These are phyloP conservation scores for Trichoplusia ni DNA, from an alignment of 1,140 invertebrate genomes.

Conservation along the genomic window DNA sequence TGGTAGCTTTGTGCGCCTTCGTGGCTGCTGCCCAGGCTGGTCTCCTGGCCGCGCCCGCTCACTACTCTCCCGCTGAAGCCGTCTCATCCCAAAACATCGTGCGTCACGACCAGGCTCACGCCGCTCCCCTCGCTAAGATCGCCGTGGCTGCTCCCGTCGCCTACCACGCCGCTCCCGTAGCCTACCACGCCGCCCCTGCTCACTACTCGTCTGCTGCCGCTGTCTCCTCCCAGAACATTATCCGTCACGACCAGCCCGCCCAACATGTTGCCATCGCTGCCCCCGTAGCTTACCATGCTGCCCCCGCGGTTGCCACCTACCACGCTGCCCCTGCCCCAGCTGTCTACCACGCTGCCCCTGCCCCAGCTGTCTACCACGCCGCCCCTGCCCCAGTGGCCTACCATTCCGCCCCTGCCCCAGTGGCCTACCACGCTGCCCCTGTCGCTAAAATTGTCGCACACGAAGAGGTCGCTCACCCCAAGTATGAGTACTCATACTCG, in stretches of 20 bases:
- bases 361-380: slow-evolving; percentile 52
- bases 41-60: slow-evolving; percentile 48
- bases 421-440: slow-evolving; percentile 16
- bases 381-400: slow-evolving; percentile 65
- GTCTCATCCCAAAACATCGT: slow-evolving; percentile 67
- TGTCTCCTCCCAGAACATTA: slow-evolving; percentile 57
- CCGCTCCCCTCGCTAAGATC: slow-evolving; percentile 37
- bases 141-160: slow-evolving; percentile 41
- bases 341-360: slow-evolving; percentile 35
- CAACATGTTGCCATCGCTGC: slow-evolving; percentile 64
- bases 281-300: slow-evolving; percentile 52
- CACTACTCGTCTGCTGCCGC: slow-evolving; percentile 42
- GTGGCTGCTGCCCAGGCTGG: slow-evolving; percentile 57
- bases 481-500: slow-evolving; percentile 81
- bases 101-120: slow-evolving; percentile 48
- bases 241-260: slow-evolving; percentile 46
- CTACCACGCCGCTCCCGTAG: slow-evolving; percentile 37
- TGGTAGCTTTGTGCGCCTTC: slow-evolving; percentile 55
- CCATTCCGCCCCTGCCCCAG: slow-evolving; percentile 76
- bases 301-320: too few relatives aligned
- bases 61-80: slow-evolving; percentile 57
- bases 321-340: slow-evolving; percentile 46
- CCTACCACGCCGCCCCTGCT: slow-evolving; percentile 38
- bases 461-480: slow-evolving; percentile 50
- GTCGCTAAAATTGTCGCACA: slow-evolving; percentile 73